Conservation (phyloP, 2,888 invertebrate genomes). For the Drosophila greeni region DNA sequence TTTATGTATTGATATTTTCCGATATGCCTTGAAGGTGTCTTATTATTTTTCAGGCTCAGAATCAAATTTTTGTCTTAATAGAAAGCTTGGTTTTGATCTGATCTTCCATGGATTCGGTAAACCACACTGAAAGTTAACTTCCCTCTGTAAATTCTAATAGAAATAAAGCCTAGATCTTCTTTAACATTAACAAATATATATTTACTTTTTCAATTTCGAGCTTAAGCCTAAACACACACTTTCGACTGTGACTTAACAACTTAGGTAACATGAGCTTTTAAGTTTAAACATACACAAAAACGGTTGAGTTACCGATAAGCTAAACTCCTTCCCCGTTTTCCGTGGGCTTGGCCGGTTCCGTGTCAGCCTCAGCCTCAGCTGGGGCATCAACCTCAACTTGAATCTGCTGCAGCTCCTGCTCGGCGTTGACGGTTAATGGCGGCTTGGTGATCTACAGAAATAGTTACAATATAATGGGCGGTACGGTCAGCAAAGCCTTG, state of each 20-base stretch:
- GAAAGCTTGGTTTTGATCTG: too few species aligned
- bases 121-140: background rate
- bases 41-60: too few species aligned
- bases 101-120: too few species aligned
- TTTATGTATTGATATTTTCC: too few species aligned
- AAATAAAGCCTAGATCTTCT: background rate
- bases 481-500: conserved; percentile 18
- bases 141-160: background rate
- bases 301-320: background rate
- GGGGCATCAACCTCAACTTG: conserved; percentile 12
- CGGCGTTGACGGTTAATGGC: conserved; percentile 36
- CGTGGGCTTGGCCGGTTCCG: conserved; percentile 21
- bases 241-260: conserved; percentile 20
- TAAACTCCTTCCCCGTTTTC: conserved; percentile 47
- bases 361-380: conserved; percentile 3
- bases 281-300: conserved; percentile 17
- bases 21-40: too few species aligned
- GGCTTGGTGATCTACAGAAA: conserved; percentile 54
- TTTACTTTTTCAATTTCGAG: conserved; percentile 14
- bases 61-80: too few species aligned
- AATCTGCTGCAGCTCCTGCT: conserved; percentile 44
- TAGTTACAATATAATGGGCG: conserved; percentile 39
- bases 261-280: conserved; percentile 24
- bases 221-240: conserved; percentile 34
- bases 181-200: conserved; percentile 22